Evolutionary conservation across 2,797 vertebrate genomes (phyloP), one percentile per base, ranked within the genome.

Genomic region (Chromis chromis): DNA sequence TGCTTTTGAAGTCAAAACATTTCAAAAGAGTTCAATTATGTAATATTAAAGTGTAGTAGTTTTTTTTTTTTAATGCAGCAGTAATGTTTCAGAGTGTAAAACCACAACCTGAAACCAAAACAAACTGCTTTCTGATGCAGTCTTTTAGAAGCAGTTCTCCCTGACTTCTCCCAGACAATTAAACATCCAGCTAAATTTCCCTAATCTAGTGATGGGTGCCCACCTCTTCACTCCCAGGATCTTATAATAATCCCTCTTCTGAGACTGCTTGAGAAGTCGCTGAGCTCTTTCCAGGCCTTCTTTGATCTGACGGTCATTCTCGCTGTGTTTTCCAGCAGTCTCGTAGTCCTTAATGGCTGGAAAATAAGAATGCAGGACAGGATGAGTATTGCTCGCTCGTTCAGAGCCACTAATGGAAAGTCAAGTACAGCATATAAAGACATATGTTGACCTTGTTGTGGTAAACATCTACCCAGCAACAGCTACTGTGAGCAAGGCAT

Each of bases 181-280:
- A 65, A 36, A 58, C 42, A 44, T 6, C 0, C 6, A 3, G 25
- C 21, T 4, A 40, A 59, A 31, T 27, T 54, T 42, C 33, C 28
- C 2, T 57, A 81, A 76, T 65, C 27, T 57, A 50, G 17, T 3
- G 10, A 66, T 54, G 2, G 13, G 14, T 33, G 19, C 88, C 63
- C 79, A 99, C 98, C 98, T 97, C 95, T 99, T 99, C 46, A 99
- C 97, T 71, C 98, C 98, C 39, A 99, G 91, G 88, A 99, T 99
- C 94, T 99, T 99, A 82, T 99, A 99, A 86, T 99, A 99, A 91
- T 99, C 98, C 83, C 95, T 96, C 89, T 96, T 98, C 90, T 96
- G 95, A 0, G 98, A 98, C 88, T 99, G 98, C 85, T 98, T 99
- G 84, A 98, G 85, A 61, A 99, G 95, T 73, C 94, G 94, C 83